Conservation (phyloP, 35 echinoderm and acorn worm species). For the Lytechinus pictus region DNA sequence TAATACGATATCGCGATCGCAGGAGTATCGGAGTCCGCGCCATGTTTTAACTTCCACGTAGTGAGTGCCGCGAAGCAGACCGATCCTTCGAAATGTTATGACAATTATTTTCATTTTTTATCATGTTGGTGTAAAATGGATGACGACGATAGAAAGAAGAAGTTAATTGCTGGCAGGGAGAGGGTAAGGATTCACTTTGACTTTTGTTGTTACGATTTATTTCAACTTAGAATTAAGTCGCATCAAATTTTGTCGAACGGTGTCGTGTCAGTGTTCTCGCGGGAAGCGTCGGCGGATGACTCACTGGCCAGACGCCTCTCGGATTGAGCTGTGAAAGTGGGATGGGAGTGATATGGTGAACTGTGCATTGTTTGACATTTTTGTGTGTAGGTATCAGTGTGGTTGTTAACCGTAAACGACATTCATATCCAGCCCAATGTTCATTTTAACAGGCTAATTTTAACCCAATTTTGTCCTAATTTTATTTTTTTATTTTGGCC, state of each 20-base stretch:
- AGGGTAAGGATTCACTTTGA: constrained; percentile 57
- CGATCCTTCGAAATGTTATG: constrained; percentile 7
- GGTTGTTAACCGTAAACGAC: too few species aligned
- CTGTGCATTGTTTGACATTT: too few species aligned
- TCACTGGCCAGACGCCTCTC: background rate
- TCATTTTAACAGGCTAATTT: too few species aligned
- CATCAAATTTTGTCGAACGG: background rate
- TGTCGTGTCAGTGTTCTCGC: background rate
- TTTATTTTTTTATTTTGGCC: too few species aligned
- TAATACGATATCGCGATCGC: background rate
- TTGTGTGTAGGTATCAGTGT: too few species aligned
- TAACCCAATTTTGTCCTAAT: too few species aligned
- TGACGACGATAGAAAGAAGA: constrained; percentile 80
- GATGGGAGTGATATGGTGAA: too few species aligned
- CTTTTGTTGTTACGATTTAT: background rate
- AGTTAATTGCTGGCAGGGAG: constrained; percentile 76
- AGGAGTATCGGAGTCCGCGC: background rate
- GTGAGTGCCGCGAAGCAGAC: background rate
- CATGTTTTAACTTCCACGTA: constrained; percentile 51
- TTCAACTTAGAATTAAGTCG: background rate
- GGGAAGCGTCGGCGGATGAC: background rate
- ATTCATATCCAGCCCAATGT: too few species aligned
- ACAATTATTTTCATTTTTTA: background rate
- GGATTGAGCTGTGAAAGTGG: background rate
- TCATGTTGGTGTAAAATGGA: constrained; percentile 57